Percentiles rank a stretch among this genome's conserved stretches.
phyloP scores from a whole-genome alignment of 2,888 invertebrate genomes.

The Andrena bicolor region DNA sequence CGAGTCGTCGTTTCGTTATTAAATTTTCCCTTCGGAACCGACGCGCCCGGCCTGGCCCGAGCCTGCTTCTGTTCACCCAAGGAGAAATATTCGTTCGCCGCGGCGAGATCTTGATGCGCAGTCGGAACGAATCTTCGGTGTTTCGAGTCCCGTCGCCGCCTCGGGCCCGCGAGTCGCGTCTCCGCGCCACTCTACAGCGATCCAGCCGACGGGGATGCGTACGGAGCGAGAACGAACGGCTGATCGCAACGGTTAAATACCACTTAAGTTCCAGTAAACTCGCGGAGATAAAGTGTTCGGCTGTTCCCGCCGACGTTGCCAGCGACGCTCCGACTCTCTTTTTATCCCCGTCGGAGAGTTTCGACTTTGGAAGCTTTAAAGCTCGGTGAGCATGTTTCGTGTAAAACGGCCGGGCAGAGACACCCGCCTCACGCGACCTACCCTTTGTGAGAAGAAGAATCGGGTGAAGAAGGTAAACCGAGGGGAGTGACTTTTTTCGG shows the following conservation, averaged over 20 bases:
- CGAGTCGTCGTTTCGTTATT: conserved; percentile 56
- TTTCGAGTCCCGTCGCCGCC: conserved; percentile 32
- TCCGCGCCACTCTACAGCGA: background rate
- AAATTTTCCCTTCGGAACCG: conserved; percentile 56
- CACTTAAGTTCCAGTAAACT: conserved; percentile 2
- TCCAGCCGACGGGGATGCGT: conserved; percentile 1
- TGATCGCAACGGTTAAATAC: conserved; percentile 8
- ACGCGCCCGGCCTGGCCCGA: conserved; percentile 5
- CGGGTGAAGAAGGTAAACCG: too few species aligned
- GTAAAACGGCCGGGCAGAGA: too few species aligned
- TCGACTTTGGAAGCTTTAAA: background rate
- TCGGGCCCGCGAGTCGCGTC: conserved; percentile 8
- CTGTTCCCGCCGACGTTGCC: too few species aligned
- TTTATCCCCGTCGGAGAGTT: background rate
- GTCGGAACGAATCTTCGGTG: conserved; percentile 59
- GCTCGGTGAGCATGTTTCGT: background rate
- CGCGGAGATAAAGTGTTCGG: background rate
- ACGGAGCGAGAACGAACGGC: conserved; percentile 13
- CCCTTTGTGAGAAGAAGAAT: conserved; percentile 46
- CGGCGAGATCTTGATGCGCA: conserved; percentile 42
- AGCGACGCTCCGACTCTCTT: too few species aligned
- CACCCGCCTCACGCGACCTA: background rate
- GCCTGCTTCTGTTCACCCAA: conserved; percentile 45
- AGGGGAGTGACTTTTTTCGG: conserved; percentile 66
- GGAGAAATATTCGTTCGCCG: conserved; percentile 36